phyloP scores from a whole-genome alignment of 2,888 invertebrate species.

The Leptopilina syphax region DNA sequence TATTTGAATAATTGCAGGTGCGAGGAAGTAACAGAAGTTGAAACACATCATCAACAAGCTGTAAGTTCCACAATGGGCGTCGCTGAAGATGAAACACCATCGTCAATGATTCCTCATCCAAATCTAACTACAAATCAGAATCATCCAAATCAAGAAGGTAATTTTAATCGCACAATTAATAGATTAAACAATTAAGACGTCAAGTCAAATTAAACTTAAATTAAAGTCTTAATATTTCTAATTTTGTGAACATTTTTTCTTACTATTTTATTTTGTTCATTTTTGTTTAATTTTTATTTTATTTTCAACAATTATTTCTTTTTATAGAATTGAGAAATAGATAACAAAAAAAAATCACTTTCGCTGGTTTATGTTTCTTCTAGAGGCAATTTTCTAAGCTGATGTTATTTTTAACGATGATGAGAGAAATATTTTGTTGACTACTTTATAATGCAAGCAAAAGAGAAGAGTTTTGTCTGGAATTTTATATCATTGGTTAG shows the following conservation, averaged over 20 bases:
- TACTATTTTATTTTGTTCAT: too few species aligned
- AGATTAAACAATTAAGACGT: not conserved
- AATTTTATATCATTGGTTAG: not conserved
- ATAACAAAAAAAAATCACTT: not conserved
- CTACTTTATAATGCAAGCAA: not conserved
- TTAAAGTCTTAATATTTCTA: not conserved
- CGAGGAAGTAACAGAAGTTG: conserved; percentile 74
- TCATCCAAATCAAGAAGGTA: conserved; percentile 73
- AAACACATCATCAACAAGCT: conserved; percentile 72
- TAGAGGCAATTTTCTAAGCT: conserved; percentile 5
- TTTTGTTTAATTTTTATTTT: not conserved
- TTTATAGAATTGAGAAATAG: not conserved
- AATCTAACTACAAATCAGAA: conserved; percentile 66
- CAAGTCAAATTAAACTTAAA: not conserved
- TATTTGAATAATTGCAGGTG: conserved; percentile 62
- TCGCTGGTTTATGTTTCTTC: conserved; percentile 1
- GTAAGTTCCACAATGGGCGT: conserved; percentile 73
- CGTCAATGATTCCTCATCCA: conserved; percentile 73
- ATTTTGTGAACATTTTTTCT: too few species aligned
- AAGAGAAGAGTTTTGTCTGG: not conserved
- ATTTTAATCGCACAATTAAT: conserved; percentile 33
- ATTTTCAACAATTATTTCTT: not conserved
- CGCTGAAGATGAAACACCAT: conserved; percentile 74
- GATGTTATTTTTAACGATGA: conserved; percentile 11
- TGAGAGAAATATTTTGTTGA: conserved; percentile 2